phyloP scores from a whole-genome alignment of 2,888 invertebrate species.

The Metopia argyrocephala region DNA sequence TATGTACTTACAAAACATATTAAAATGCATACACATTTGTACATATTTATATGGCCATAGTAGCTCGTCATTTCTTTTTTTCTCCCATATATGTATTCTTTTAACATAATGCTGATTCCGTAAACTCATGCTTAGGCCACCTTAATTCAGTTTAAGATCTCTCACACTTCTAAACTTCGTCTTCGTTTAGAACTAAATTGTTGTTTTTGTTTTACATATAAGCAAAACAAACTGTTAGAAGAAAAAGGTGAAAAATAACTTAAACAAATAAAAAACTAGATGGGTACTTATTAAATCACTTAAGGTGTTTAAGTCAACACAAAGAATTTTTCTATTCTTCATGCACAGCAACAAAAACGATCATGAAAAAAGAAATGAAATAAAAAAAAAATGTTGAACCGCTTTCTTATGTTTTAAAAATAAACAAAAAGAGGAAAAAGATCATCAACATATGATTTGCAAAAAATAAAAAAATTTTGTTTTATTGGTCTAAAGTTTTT shows the following conservation, averaged over 20 bases:
- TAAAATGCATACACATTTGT: no score
- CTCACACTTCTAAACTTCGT: conserved; percentile 4
- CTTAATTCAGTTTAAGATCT: conserved; percentile 29
- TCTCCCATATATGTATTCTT: neutral
- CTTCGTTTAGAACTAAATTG: conserved; percentile 8
- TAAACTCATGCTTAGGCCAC: neutral
- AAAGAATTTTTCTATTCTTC: conserved; percentile 23
- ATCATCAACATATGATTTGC: neutral
- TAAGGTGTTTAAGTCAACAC: conserved; percentile 49
- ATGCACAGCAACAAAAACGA: conserved; percentile 5
- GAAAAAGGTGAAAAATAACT: neutral
- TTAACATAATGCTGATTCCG: neutral
- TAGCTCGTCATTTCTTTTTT: neutral
- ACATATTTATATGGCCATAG: no score
- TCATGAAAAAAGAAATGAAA: neutral
- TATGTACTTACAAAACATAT: no score
- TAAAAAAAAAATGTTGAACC: neutral
- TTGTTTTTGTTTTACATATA: conserved; percentile 8
- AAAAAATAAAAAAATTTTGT: no score
- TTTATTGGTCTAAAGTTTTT: no score
- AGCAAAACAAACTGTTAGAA: conserved; percentile 1
- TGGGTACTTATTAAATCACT: conserved; percentile 56
- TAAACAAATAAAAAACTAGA: conserved; percentile 17
- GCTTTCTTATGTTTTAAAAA: conserved; percentile 22
- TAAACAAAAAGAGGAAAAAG: neutral